A percentile compares a stretch with the other conserved stretches of the same genome.
phyloP scores from a whole-genome alignment of 2,113 vertebrate species.

The Herpetotheres cachinnans region DNA sequence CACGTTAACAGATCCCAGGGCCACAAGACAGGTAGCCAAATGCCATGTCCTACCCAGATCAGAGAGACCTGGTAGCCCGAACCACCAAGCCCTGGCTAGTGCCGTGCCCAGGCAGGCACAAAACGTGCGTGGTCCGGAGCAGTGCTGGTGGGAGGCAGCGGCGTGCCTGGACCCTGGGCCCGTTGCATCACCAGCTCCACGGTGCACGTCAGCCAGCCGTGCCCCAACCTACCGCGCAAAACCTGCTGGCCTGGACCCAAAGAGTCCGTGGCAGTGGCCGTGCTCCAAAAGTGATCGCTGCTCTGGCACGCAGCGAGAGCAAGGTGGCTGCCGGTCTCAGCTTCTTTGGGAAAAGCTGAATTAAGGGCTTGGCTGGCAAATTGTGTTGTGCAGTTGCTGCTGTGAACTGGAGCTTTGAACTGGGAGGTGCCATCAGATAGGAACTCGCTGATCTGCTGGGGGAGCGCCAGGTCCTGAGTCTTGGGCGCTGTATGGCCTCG shows the following conservation, averaged over 20 bases:
- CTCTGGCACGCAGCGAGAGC: not conserved
- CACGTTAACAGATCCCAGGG: too few relatives aligned
- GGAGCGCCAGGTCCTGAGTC: not conserved
- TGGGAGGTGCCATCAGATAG: not conserved
- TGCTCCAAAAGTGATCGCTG: not conserved
- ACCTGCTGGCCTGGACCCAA: not conserved
- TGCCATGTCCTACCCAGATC: not conserved
- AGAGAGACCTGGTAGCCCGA: not conserved
- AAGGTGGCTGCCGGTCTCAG: not conserved
- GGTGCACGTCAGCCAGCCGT: not conserved
- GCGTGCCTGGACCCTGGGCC: not conserved
- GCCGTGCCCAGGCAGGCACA: not conserved
- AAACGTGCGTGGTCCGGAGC: rapidly evolving
- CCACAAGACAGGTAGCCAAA: not conserved
- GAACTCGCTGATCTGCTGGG: not conserved
- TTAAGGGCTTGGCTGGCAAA: not conserved
- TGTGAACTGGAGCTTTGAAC: not conserved
- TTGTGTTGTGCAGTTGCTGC: not conserved
- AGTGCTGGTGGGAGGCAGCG: not conserved
- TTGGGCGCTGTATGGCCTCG: too few relatives aligned
- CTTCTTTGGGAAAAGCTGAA: not conserved
- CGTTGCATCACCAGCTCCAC: not conserved
- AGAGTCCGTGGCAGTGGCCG: not conserved
- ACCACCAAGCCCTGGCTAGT: not conserved
- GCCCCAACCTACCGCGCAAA: not conserved